phyloP scores from a whole-genome alignment of 2,888 invertebrate species.

The Scaptomyza parva region DNA sequence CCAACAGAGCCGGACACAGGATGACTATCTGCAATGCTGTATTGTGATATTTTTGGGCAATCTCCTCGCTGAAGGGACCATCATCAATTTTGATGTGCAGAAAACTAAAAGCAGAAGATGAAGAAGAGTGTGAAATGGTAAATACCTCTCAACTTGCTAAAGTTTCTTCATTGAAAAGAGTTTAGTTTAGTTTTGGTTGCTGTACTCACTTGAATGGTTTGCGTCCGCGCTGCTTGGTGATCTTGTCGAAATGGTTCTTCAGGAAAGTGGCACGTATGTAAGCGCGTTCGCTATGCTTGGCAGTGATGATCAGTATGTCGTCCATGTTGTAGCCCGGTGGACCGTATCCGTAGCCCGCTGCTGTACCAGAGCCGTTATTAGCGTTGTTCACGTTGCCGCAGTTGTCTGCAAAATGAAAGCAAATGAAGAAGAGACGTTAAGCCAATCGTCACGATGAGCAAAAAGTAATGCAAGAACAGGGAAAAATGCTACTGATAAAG shows the following conservation, averaged over 20 bases:
- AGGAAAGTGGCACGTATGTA: conserved; percentile 93
- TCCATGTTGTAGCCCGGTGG: conserved; percentile 87
- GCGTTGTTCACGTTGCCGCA: conserved; percentile 83
- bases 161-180: too few relatives aligned
- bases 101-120: conserved; percentile 86
- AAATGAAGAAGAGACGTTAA: conserved; percentile 42
- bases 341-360: conserved; percentile 55
- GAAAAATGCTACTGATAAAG: conserved; percentile 65
- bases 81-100: conserved; percentile 91
- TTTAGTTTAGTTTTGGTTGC: background rate
- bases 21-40: conserved; percentile 93
- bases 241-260: conserved; percentile 93
- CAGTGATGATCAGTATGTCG: conserved; percentile 92
- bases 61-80: conserved; percentile 85
- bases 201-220: conserved; percentile 91
- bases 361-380: conserved; percentile 64
- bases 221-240: conserved; percentile 92
- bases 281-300: conserved; percentile 91
- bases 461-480: conserved; percentile 33
- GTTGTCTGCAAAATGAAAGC: conserved; percentile 83
- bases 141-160: too few relatives aligned
- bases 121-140: background rate
- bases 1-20: conserved; percentile 90
- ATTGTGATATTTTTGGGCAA: conserved; percentile 85
- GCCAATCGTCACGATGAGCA: conserved; percentile 36